Percentiles rank a stretch among this genome's conserved stretches.
These are phyloP conservation scores for Gasterosteus aculeatus DNA, from an alignment of 2,113 vertebrate species.

Conservation along the genomic window DNA sequence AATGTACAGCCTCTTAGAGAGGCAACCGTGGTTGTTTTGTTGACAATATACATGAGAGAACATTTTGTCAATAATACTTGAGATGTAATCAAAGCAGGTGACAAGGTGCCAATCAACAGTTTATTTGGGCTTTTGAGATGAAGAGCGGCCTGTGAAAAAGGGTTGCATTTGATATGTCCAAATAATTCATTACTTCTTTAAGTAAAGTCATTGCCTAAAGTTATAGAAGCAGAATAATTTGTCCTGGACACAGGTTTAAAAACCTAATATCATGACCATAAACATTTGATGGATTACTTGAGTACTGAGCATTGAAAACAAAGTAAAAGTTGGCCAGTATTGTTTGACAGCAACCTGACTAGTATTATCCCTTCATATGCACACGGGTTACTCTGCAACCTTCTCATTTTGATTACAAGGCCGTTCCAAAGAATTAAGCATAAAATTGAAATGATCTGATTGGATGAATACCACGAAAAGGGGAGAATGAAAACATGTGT, in stretches of 20 bases:
- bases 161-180: not conserved
- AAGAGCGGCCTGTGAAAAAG: not conserved
- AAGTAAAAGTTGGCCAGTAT: not conserved
- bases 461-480: not conserved
- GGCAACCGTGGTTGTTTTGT: not conserved
- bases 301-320: not conserved
- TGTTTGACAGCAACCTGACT: not conserved
- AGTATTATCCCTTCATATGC: not conserved
- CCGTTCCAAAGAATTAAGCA: not conserved
- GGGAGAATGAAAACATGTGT: not conserved
- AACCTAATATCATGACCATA: not conserved
- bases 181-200: not conserved
- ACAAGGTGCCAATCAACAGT: not conserved
- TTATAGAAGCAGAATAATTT: not conserved
- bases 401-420: not conserved
- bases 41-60: not conserved
- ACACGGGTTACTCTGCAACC: not conserved
- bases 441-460: not conserved
- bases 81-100: not conserved
- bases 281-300: not conserved
- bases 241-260: not conserved
- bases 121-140: not conserved
- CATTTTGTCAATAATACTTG: not conserved
- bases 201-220: not conserved
- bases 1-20: not conserved